Evolutionary conservation across 2,113 vertebrate species (phyloP).

Genomic region (Oostethus manadensis): DNA sequence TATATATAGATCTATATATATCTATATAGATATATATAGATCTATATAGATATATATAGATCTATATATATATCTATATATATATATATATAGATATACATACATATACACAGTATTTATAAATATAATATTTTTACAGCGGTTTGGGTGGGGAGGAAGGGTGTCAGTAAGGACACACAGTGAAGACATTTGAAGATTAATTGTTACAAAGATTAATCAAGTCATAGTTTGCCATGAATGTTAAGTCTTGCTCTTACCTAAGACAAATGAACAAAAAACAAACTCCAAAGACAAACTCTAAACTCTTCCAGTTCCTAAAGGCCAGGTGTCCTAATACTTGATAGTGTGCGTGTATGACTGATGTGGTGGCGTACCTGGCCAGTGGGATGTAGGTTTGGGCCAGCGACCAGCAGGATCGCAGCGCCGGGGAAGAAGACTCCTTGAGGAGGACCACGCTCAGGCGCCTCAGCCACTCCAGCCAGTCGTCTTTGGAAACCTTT

Average conservation of each 20-base stretch:
- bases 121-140: no score
- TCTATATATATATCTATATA: no score
- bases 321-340: neutral
- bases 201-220: no score
- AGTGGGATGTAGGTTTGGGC: slow-evolving; percentile 98
- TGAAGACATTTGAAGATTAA: no score
- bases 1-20: no score
- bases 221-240: no score
- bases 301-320: neutral
- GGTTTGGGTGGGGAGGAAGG: no score
- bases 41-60: no score
- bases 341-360: neutral
- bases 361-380: slow-evolving; percentile 79
- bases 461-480: slow-evolving; percentile 94
- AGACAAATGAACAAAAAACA: neutral
- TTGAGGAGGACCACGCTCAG: slow-evolving; percentile 94
- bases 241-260: neutral
- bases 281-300: neutral
- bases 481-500: slow-evolving; percentile 98
- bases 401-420: slow-evolving; percentile 96
- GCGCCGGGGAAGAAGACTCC: slow-evolving; percentile 92
- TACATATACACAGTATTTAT: no score
- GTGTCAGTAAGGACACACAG: no score
- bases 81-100: no score
- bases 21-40: no score